Evolutionary conservation across 53 echinoderm and acorn worm genomes (phyloP), one percentile per base, ranked within the genome.

Genomic region (Temnopleurus reevesii): DNA sequence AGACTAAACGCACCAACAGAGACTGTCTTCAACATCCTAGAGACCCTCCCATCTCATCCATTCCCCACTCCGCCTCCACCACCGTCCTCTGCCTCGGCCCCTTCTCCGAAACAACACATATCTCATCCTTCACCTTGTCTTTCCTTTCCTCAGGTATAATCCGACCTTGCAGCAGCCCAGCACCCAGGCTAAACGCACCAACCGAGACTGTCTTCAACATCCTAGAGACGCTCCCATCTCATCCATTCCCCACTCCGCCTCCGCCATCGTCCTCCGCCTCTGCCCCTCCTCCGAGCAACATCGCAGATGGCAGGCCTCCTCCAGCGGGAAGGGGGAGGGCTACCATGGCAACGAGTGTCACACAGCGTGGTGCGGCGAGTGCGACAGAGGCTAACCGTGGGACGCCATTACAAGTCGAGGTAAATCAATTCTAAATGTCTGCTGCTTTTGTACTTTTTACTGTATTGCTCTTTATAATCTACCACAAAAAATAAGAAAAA

Each of bases 171-270:
- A 87, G 19, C 33, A 53, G 88, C 76, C 88, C 88, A 7, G 88
- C 21, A 29, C 88, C 88, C 13, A 17, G 31, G 17, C 29, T 66
- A n/a, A 71, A 71, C 34, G 15, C 54, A 12, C 41, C 88, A 6
- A 87, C 65, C 31, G 88, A 71, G 36, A 31, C 33, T n/a, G 34
- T 87, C 53, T 71, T 87, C 76, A 85, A 85, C 61, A 85, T 85
- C 61, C 25, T 60, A 4, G 85, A 85, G 44, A 59, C 85, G 12
- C 41, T 85, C 12, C 83, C 83, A 10, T 12, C 84, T 9, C 43
- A 59, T 26, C 58, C 27, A 19, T 85, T 60, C 61, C 60, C 8
- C 9, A 59, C 44, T 7, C 59, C 38, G 2, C 26, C 85, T 43
- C 44, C 85, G 5, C 59, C 85, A 4, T 25, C 60, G 5, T 83